Evolutionary conservation across 2,797 vertebrate species (phyloP).

Genomic region (Lemur catta): DNA sequence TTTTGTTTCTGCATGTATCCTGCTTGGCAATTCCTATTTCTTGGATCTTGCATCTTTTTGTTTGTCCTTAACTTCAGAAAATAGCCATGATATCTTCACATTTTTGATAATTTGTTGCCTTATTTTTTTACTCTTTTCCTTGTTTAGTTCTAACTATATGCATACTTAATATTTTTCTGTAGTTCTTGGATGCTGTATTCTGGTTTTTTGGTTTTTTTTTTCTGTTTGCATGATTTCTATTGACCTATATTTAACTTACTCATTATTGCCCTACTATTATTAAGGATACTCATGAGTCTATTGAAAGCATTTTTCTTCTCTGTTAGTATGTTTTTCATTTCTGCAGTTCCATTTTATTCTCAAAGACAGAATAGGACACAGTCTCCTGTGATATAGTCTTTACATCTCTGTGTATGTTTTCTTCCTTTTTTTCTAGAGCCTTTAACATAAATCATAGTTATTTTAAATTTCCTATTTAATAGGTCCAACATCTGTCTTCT

Average conservation of each 20-base stretch:
- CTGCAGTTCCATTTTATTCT: not conserved
- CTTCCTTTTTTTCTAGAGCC: not conserved
- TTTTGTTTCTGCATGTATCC: not conserved
- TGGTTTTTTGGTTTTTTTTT: not conserved
- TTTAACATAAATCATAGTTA: constrained; percentile 6
- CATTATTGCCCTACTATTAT: not conserved
- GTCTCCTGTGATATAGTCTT: not conserved
- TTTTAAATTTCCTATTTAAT: not conserved
- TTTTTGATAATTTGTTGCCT: not conserved
- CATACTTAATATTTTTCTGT: not conserved
- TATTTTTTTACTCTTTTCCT: not conserved
- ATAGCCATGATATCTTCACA: not conserved
- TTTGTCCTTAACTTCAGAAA: not conserved
- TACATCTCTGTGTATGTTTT: not conserved
- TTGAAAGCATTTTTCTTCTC: not conserved
- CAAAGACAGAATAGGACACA: not conserved
- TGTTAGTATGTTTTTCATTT: not conserved
- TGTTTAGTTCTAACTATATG: not conserved
- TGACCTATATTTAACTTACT: not conserved
- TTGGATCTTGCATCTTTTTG: not conserved
- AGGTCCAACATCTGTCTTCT: not conserved
- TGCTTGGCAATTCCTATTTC: not conserved
- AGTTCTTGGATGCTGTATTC: not conserved
- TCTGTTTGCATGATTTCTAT: not conserved
- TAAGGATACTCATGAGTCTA: not conserved